These are phyloP conservation scores for Standfussiana lucernea DNA, from an alignment of 2,888 invertebrate genomes.

Conservation along the genomic window DNA sequence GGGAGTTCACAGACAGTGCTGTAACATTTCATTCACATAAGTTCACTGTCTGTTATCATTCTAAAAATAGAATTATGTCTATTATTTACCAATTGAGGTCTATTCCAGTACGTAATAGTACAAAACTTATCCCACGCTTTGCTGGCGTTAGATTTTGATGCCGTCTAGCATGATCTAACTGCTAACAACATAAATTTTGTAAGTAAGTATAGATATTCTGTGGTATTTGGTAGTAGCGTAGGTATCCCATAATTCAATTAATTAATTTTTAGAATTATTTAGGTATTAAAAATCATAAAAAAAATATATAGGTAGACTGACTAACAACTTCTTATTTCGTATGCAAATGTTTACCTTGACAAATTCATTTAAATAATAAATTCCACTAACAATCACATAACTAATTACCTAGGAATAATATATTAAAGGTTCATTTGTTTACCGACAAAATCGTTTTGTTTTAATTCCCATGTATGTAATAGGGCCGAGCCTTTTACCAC, in stretches of 20 bases:
- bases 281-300: neutral
- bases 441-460: neutral
- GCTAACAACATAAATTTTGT: neutral
- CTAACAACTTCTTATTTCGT: neutral
- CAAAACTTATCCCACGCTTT: neutral
- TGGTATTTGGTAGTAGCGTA: neutral
- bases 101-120: neutral
- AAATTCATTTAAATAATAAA: neutral
- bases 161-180: neutral
- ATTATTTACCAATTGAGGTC: slow-evolving; percentile 40
- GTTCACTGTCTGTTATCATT: slow-evolving; percentile 4
- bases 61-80: slow-evolving; percentile 23
- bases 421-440: neutral
- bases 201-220: neutral
- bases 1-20: neutral
- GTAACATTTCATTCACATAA: neutral
- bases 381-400: neutral
- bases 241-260: too few relatives aligned
- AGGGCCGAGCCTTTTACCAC: neutral
- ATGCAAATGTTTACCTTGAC: neutral
- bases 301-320: neutral
- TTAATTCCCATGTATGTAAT: neutral
- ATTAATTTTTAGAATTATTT: too few relatives aligned
- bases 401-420: neutral
- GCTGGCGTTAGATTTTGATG: neutral